Percentiles rank a stretch among this genome's conserved stretches.
Conservation (phyloP, 2,888 invertebrate genomes). For the Conus canariensis region DNA sequence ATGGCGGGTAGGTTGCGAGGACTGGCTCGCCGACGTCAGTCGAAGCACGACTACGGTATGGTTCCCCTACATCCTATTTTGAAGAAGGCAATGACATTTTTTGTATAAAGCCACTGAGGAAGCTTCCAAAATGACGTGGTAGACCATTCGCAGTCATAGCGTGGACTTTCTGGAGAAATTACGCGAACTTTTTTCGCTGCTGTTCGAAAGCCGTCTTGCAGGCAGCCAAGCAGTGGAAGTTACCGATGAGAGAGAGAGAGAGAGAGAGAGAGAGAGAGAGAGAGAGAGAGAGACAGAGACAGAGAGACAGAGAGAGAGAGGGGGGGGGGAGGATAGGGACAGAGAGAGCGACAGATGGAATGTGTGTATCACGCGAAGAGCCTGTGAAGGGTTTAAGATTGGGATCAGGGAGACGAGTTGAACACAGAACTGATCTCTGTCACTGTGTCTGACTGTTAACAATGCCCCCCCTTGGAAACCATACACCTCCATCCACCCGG, state of each 20-base stretch:
- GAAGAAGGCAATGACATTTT: too few relatives aligned
- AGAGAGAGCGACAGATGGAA: background rate
- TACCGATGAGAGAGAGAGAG: background rate
- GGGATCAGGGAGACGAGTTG: background rate
- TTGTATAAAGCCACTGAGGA: too few relatives aligned
- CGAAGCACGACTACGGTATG: too few relatives aligned
- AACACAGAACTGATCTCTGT: background rate
- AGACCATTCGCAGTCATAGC: too few relatives aligned
- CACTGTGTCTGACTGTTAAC: background rate
- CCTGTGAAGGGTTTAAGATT: background rate
- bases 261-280: background rate
- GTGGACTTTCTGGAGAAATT: too few relatives aligned
- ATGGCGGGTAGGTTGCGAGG: too few relatives aligned
- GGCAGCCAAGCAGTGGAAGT: too few relatives aligned
- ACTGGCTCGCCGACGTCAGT: too few relatives aligned
- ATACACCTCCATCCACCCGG: background rate
- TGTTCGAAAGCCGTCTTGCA: too few relatives aligned
- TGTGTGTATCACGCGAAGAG: background rate
- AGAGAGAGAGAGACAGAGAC: slow-evolving; percentile 6
- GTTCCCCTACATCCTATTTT: too few relatives aligned
- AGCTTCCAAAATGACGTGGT: too few relatives aligned
- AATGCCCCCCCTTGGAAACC: background rate
- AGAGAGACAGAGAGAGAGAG: background rate
- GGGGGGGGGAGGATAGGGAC: background rate
- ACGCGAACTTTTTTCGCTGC: too few relatives aligned